phyloP scores from a whole-genome alignment of 1,140 invertebrate genomes.

The Drosophila subobscura region DNA sequence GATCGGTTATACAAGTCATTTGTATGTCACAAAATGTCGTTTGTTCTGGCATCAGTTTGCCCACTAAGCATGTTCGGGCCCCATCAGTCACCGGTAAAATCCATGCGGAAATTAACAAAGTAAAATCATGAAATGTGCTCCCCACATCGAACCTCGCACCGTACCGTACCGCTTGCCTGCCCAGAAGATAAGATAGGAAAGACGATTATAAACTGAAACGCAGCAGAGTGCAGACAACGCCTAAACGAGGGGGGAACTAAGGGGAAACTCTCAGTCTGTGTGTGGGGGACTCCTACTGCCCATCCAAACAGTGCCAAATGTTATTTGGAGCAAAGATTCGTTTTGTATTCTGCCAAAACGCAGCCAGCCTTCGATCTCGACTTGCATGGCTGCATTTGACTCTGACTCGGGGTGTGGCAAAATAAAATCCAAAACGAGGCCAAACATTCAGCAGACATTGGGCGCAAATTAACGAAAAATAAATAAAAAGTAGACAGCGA shows the following conservation, averaged over 20 bases:
- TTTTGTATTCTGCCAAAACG: slow-evolving; percentile 21
- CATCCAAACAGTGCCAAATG: slow-evolving; percentile 26
- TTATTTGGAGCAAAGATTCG: slow-evolving; percentile 41
- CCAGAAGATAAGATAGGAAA: slow-evolving; percentile 40
- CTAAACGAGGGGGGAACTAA: too few relatives aligned
- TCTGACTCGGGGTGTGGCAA: slow-evolving; percentile 41
- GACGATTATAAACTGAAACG: slow-evolving; percentile 39
- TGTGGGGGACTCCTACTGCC: background rate
- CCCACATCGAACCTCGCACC: background rate
- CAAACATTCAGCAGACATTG: slow-evolving; percentile 53
- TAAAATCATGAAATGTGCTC: slow-evolving; percentile 1
- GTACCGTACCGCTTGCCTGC: background rate
- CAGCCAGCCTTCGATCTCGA: slow-evolving; percentile 59
- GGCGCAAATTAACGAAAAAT: slow-evolving; percentile 34
- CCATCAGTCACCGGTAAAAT: slow-evolving; percentile 12
- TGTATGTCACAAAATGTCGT: slow-evolving; percentile 49
- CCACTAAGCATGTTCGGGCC: background rate
- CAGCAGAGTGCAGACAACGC: background rate
- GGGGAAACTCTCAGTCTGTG: too few relatives aligned
- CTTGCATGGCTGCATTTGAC: slow-evolving; percentile 51
- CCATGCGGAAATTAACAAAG: slow-evolving; percentile 11
- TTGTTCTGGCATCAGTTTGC: slow-evolving; percentile 7
- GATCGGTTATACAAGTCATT: slow-evolving; percentile 51
- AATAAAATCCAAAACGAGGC: slow-evolving; percentile 44
- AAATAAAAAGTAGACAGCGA: slow-evolving; percentile 10